Percentiles rank a stretch among this genome's conserved stretches.
These are phyloP conservation scores for Hydrotaea cyrtoneurina DNA, from an alignment of 2,888 invertebrate species.

Conservation along the genomic window DNA sequence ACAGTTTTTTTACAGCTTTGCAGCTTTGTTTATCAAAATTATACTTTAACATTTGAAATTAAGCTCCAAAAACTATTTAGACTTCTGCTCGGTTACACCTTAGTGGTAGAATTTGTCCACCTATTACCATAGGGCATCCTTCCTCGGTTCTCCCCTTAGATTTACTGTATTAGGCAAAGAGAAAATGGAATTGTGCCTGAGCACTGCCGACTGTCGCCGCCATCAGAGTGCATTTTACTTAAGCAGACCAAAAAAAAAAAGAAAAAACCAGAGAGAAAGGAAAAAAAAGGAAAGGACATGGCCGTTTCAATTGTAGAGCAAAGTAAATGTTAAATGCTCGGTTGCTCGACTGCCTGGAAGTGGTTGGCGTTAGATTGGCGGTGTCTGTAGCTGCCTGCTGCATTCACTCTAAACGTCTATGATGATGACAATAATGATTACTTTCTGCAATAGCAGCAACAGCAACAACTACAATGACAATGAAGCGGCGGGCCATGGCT, in stretches of 20 bases:
- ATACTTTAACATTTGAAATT: no score
- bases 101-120: not conserved
- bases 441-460: conserved; percentile 49
- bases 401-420: conserved; percentile 35
- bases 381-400: not conserved
- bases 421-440: conserved; percentile 63
- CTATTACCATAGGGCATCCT: not conserved
- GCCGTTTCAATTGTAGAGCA: conserved; percentile 53
- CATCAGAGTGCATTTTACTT: conserved; percentile 18
- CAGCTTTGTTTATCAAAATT: no score
- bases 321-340: conserved; percentile 10
- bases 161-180: not conserved
- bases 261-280: conserved; percentile 24
- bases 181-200: conserved; percentile 17
- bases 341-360: not conserved
- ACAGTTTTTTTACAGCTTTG: no score
- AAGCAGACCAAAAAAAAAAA: conserved; percentile 18
- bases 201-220: conserved; percentile 10
- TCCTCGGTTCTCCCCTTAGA: not conserved
- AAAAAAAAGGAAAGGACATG: not conserved
- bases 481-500: not conserved
- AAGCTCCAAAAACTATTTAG: no score
- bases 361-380: not conserved
- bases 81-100: no score
- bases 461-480: conserved; percentile 31